Evolutionary conservation across 2,797 vertebrate species (phyloP), one percentile per base, ranked within the genome.

Genomic region (Gadopsis marmoratus): DNA sequence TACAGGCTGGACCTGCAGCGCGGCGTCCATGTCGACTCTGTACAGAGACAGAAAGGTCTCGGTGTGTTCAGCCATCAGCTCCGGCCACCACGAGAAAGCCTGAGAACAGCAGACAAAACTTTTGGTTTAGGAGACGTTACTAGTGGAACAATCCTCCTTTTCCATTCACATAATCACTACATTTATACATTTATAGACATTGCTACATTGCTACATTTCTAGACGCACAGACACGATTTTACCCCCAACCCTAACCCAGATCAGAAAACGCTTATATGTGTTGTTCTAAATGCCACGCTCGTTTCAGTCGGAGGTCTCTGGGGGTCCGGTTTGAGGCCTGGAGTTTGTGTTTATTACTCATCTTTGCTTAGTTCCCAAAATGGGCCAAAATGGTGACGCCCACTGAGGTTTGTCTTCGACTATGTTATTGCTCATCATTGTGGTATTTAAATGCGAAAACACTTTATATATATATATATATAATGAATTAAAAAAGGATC

Each of bases 11-110:
- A 95, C 93, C 72, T 96, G 96, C 37, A 99, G 93, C 0, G 95
- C 95, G 0, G 92, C 93, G 74, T 98, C 97, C 97, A 99, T 98
- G 88, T 99, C 95, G 51, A 95, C 96, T 43, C 94, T 94, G 93
- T 97, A 99, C 31, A 99, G 94, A 51, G 96, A 95, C 95, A 97
- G 95, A 82, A 99, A 99, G 19, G 93, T 95, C 93, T 99, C 97
- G 1, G 97, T 96, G 16, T 99, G 98, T 71, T 97, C 97, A 3
- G 96, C 95, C 96, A 99, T 81, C 83, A 97, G 86, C 71, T 98
- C 97, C 3, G 97, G 96, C 97, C 98, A 99, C 97, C 96, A 98
- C 47, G 96, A 95, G 37, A 99, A 99, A 0, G 97, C 98, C 98
- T 99, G 86, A 48, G 35, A 53, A 29, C 47, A 39, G 65, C 17